Conservation (phyloP, 1,140 invertebrate species). For the Ips nitidus region DNA sequence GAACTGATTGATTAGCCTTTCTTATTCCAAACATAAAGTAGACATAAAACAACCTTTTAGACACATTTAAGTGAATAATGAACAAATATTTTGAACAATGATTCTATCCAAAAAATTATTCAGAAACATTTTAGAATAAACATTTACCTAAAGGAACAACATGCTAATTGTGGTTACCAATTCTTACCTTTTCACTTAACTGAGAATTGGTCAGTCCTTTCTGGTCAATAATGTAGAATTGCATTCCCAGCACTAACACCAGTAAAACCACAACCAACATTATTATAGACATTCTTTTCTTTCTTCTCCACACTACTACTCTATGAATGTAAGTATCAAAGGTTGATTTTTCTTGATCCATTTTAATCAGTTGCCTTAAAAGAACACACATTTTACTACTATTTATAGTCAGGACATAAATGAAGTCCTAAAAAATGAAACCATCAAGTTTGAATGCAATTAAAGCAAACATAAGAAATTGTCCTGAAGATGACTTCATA, state of each 20-base stretch:
- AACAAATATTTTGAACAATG: slow-evolving; percentile 5
- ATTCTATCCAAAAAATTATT: not conserved
- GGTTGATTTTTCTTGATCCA: slow-evolving; percentile 24
- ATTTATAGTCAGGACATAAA: too few relatives aligned
- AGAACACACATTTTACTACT: too few relatives aligned
- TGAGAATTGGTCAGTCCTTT: slow-evolving; percentile 31
- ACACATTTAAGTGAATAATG: not conserved
- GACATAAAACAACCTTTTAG: too few relatives aligned
- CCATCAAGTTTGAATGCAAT: too few relatives aligned
- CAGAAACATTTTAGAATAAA: not conserved
- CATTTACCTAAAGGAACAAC: too few relatives aligned
- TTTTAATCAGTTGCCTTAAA: not conserved
- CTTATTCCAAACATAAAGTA: too few relatives aligned
- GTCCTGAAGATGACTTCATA: too few relatives aligned
- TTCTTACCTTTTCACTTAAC: slow-evolving; percentile 26
- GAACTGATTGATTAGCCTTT: too few relatives aligned
- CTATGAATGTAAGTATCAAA: slow-evolving; percentile 48
- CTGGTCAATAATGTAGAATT: slow-evolving; percentile 45
- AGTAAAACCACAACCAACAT: slow-evolving; percentile 40
- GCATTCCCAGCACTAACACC: slow-evolving; percentile 47
- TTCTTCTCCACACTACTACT: slow-evolving; percentile 48
- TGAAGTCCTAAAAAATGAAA: too few relatives aligned
- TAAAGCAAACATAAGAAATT: too few relatives aligned
- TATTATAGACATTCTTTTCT: slow-evolving; percentile 44
- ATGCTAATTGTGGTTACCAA: too few relatives aligned